Evolutionary conservation across 2,113 vertebrate genomes (phyloP).

Genomic region (Azemiops feae): DNA sequence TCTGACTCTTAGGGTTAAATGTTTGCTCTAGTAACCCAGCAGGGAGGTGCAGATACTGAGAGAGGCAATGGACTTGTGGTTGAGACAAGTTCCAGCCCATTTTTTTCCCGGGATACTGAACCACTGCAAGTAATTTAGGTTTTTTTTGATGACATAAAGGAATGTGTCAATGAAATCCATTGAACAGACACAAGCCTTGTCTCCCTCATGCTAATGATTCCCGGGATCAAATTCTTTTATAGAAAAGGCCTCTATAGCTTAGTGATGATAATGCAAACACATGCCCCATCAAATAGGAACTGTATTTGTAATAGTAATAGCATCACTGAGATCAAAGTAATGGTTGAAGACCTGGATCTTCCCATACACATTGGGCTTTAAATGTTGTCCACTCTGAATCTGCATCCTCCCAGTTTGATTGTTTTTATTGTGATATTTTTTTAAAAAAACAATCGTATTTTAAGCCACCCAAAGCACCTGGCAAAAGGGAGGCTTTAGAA

Average conservation of each 20-base stretch:
- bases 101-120: conserved; percentile 20
- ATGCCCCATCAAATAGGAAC: background rate
- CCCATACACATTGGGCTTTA: background rate
- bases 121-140: conserved; percentile 20
- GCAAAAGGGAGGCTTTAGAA: background rate
- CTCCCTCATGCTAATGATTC: background rate
- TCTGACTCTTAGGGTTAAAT: conserved; percentile 59
- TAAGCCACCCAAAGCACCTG: background rate
- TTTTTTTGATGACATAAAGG: conserved; percentile 21
- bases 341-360: background rate
- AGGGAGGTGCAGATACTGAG: background rate
- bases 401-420: background rate
- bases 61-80: conserved; percentile 26
- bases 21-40: conserved; percentile 47
- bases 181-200: background rate
- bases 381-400: background rate
- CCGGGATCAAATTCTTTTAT: background rate
- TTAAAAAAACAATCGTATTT: background rate
- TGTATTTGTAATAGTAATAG: background rate
- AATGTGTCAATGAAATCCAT: conserved; percentile 17
- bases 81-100: background rate
- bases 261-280: background rate
- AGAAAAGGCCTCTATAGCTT: background rate
- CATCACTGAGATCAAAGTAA: background rate
- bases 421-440: background rate